phyloP scores from a whole-genome alignment of 2,113 vertebrate genomes.

The Rhinoderma darwinii region DNA sequence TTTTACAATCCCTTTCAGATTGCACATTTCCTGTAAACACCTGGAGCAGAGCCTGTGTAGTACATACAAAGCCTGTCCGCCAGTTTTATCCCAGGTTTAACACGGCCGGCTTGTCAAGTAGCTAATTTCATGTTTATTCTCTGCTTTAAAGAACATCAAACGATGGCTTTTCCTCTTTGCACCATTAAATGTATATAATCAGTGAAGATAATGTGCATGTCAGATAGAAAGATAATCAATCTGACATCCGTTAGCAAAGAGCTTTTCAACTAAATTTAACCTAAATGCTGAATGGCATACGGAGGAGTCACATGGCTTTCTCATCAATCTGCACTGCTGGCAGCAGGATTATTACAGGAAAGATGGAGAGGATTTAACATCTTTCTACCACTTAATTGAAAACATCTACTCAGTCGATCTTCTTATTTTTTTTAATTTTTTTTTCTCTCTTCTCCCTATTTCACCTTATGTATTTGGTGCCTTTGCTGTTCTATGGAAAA shows the following conservation, averaged over 20 bases:
- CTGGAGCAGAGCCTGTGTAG: neutral
- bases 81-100: neutral
- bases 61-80: neutral
- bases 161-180: conserved; percentile 36
- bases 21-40: neutral
- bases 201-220: conserved; percentile 46
- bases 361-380: neutral
- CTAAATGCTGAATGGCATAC: conserved; percentile 62
- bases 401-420: neutral
- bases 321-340: conserved; percentile 49
- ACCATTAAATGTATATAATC: conserved; percentile 46
- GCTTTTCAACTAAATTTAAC: conserved; percentile 57
- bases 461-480: neutral
- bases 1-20: neutral
- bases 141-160: conserved; percentile 8
- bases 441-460: neutral
- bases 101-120: conserved; percentile 13
- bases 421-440: neutral
- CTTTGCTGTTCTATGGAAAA: too few species aligned
- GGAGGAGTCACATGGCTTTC: conserved; percentile 25
- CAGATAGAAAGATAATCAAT: conserved; percentile 48
- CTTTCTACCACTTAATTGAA: neutral
- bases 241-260: conserved; percentile 33
- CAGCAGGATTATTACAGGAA: conserved; percentile 46
- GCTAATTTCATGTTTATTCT: conserved; percentile 36